Percentiles rank a stretch among this genome's conserved stretches.
These are phyloP conservation scores for Megaleporinus macrocephalus DNA, from an alignment of 2,113 vertebrate species.

Conservation along the genomic window DNA sequence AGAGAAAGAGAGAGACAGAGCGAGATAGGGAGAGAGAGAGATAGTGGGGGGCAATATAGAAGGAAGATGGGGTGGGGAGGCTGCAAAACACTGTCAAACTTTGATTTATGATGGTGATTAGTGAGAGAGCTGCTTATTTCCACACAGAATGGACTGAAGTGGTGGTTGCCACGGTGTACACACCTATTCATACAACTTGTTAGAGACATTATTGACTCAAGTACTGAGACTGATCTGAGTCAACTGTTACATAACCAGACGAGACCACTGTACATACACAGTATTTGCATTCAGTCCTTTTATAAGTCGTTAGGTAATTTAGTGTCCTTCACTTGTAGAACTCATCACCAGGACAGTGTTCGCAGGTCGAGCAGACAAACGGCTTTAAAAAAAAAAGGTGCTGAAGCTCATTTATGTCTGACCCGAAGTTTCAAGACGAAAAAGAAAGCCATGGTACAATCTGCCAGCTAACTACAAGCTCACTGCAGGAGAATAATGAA, in stretches of 20 bases:
- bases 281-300: not conserved
- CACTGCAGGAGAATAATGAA: not conserved
- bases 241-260: not conserved
- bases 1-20: too few species aligned
- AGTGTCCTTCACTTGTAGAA: not conserved
- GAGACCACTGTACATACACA: not conserved
- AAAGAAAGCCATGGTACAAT: not conserved
- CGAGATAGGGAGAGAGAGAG: too few species aligned
- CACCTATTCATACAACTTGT: not conserved
- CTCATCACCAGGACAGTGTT: not conserved
- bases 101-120: slow-evolving; percentile 2
- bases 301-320: not conserved
- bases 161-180: not conserved
- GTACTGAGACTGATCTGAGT: not conserved
- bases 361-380: not conserved
- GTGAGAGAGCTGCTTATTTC: not conserved
- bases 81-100: not conserved
- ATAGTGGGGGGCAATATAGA: too few species aligned
- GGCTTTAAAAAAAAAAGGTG: not conserved
- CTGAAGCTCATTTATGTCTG: not conserved
- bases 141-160: not conserved
- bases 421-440: not conserved
- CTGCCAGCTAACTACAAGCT: not conserved
- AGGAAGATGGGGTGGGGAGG: not conserved
- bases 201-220: not conserved